Evolutionary conservation across 1,140 invertebrate species (phyloP), one percentile per base, ranked within the genome.

Genomic region (Euglossa dilemma): DNA sequence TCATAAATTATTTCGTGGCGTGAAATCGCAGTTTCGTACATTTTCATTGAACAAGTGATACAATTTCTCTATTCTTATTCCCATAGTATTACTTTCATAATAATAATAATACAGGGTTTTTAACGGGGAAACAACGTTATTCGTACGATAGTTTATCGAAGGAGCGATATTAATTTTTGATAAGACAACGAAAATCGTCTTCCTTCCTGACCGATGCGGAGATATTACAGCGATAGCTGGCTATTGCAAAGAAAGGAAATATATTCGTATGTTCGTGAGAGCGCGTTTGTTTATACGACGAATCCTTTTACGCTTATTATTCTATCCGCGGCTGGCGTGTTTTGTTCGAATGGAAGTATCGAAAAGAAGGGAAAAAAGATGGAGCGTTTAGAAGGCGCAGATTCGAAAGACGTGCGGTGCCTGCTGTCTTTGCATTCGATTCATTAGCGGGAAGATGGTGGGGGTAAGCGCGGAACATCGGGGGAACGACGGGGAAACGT

Each of bases 41-140:
- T 88, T 87, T 77, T 84, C 89, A 89, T 88, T 87, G 85, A 89
- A 85, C 88, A 78, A 90, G 87, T 89, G 74, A 69, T 89, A 89
- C 84, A 85, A 59, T 87, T 85, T 89, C 83, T 85, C 83, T 28
- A 79, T 75, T 70, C 75, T n/a, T 52, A 70, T 80, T 84, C 73
- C 12, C 52, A 80, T 52, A 43, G 43, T 20, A 72, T 84, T 71
- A 69, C 56, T 54, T 84, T 80, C 59, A 16, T 71, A 66, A 18
- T 23, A 64, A 20, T 14, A 20, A 6, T 47, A 43, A 56, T 56
- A 64, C 71, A 71, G 18, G 67, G n/a, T 63, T 45, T 23, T 64
- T 28, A 5, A 36, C 9, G 16, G 12, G n/a, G 18, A 50, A 76
- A 23, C 43, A 57, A 56, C n/a, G n/a, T 23, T 25, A 56, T 54